Evolutionary conservation across 2,888 invertebrate genomes (phyloP), one percentile per base, ranked within the genome.

Genomic region (Nebria salina): DNA sequence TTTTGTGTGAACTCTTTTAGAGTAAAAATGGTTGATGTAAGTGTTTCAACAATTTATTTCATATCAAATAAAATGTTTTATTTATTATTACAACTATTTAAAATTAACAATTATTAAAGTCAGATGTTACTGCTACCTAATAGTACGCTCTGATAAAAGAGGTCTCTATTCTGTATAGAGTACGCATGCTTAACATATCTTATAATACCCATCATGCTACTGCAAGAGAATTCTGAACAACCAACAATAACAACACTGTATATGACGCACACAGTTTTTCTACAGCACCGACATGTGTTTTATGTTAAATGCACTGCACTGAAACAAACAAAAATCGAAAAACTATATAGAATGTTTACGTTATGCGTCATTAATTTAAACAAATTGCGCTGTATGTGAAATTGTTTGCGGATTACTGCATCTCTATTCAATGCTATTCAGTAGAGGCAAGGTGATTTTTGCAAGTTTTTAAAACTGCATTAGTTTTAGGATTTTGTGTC

Each of bases 331-430:
- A 41, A 54, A 54, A 54, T 54, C 54, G 7, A 54, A 66, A 76
- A 26, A 26, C 1, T 43, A 41, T 78, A 65, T 42, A 34, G 13
- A 0, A 65, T 78, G 41, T 41, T 65, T 3, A 3, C 3, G 8
- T 54, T 54, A 72, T 73, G 73, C 72, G 41, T 77, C 64, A 72
- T 77, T 77, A 72, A 73, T 78, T 78, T 78, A 65, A 78, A 78
- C 73, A 78, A 78, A 78, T 78, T 64, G 65, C 65, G 41, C 20
- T 64, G 72, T 6, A 7, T 73, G 65, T 42, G 72, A 78, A 78
- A 54, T 54, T 54, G 54, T 54, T 54, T 54, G 54, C 54, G 54
- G 54, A 54, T 54, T 54, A 54, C 54, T 54, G 54, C 54, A 54
- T 54, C 54, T 8, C 6, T 54, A 54, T 0, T 8, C 43, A 43